A percentile compares a stretch with the other conserved stretches of the same genome.
phyloP scores from a whole-genome alignment of 2,888 invertebrate genomes.

The Polymixis flavicincta region DNA sequence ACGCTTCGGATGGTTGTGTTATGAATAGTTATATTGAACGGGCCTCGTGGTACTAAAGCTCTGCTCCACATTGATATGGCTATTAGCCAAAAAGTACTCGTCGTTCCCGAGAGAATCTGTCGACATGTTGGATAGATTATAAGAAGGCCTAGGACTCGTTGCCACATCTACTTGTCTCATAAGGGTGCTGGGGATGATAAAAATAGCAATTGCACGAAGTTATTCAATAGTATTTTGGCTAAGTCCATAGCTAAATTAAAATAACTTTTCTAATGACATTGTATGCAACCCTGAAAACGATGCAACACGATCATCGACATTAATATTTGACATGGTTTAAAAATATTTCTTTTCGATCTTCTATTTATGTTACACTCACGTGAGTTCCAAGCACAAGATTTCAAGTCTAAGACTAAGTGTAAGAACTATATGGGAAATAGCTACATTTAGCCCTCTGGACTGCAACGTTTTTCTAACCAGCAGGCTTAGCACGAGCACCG shows the following conservation, averaged over 20 bases:
- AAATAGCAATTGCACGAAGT: neutral
- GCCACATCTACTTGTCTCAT: neutral
- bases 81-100: neutral
- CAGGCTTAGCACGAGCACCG: no score
- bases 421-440: no score
- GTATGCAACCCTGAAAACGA: conserved; percentile 11
- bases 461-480: no score
- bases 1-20: no score
- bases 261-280: neutral
- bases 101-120: neutral
- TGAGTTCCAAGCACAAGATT: no score
- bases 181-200: neutral
- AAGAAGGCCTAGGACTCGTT: neutral
- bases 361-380: no score
- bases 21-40: no score
- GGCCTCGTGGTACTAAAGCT: no score
- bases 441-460: no score
- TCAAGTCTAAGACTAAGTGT: no score
- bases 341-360: no score
- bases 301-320: conserved; percentile 22
- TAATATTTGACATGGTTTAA: conserved; percentile 43
- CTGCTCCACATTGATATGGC: neutral
- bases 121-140: neutral
- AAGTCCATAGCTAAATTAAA: neutral
- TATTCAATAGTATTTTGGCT: neutral